phyloP scores from a whole-genome alignment of 2,888 invertebrate genomes.

The Trissolcus japonicus region DNA sequence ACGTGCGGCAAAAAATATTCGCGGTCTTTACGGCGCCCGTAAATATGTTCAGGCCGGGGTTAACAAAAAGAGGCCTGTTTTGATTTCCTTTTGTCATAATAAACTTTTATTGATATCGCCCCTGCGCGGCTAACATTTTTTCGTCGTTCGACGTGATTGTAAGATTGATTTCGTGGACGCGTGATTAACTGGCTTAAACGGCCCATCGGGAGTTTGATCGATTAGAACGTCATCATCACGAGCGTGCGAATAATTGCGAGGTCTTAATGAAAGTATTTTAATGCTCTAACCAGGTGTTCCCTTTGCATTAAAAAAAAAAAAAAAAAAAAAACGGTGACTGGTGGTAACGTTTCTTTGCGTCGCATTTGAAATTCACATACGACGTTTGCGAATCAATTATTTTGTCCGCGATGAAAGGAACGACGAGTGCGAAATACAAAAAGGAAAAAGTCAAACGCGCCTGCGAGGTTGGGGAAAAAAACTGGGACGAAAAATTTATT shows the following conservation, averaged over 20 bases:
- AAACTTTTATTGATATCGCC: conserved; percentile 47
- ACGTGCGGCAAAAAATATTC: conserved; percentile 52
- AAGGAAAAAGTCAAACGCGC: neutral
- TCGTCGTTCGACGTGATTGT: conserved; percentile 28
- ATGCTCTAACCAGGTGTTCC: conserved; percentile 54
- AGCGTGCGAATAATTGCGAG: conserved; percentile 56
- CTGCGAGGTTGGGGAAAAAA: conserved; percentile 1
- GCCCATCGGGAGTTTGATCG: conserved; percentile 35
- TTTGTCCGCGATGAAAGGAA: conserved; percentile 39
- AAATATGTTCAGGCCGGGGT: conserved; percentile 26
- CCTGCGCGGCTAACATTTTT: conserved; percentile 15
- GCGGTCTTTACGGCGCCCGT: conserved; percentile 45
- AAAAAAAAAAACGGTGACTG: conserved; percentile 48
- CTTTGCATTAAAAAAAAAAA: conserved; percentile 20
- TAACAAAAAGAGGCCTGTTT: conserved; percentile 2
- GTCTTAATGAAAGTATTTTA: conserved; percentile 54
- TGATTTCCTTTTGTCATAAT: conserved; percentile 43
- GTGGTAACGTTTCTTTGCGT: conserved; percentile 40
- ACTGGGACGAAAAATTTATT: conserved; percentile 17
- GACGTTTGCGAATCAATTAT: conserved; percentile 51
- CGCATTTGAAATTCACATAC: conserved; percentile 56
- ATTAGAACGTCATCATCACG: conserved; percentile 52
- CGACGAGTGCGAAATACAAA: conserved; percentile 1
- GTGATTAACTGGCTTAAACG: conserved; percentile 34
- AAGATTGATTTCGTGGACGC: conserved; percentile 42